phyloP scores from a whole-genome alignment of 2,888 invertebrate species.

The Saturnia japonica region DNA sequence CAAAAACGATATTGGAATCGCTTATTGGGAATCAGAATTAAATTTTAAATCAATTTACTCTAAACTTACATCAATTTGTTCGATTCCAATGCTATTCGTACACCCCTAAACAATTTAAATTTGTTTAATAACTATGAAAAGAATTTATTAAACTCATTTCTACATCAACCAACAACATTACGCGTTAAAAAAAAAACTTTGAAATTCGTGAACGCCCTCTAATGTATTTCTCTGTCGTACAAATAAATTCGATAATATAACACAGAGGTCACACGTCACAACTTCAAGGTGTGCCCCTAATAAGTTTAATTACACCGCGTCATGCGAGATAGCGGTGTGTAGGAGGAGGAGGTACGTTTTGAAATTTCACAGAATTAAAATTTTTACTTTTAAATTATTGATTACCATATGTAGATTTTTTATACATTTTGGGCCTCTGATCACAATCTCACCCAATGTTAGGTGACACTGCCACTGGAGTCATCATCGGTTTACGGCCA shows the following conservation, averaged over 20 bases:
- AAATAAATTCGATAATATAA: background rate
- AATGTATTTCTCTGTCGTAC: background rate
- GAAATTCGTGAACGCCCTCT: background rate
- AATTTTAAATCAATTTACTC: no score
- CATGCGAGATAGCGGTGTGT: slow-evolving; percentile 5
- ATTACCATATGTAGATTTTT: background rate
- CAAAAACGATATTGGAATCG: no score
- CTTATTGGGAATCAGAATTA: no score
- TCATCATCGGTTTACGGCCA: no score
- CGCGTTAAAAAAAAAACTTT: background rate
- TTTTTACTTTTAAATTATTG: background rate
- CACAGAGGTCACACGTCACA: background rate
- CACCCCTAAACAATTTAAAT: no score
- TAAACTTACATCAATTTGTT: no score
- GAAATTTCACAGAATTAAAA: background rate
- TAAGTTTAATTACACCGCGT: slow-evolving; percentile 4
- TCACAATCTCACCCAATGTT: no score
- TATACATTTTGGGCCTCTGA: no score
- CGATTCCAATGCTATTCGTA: no score
- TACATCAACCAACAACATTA: background rate
- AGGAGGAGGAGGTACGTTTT: background rate
- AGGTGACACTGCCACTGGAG: no score
- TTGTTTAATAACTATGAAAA: no score
- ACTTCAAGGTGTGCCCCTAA: slow-evolving; percentile 9
- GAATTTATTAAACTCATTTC: background rate